phyloP scores from a whole-genome alignment of 2,797 vertebrate species.

The Rhynchonycteris naso region DNA sequence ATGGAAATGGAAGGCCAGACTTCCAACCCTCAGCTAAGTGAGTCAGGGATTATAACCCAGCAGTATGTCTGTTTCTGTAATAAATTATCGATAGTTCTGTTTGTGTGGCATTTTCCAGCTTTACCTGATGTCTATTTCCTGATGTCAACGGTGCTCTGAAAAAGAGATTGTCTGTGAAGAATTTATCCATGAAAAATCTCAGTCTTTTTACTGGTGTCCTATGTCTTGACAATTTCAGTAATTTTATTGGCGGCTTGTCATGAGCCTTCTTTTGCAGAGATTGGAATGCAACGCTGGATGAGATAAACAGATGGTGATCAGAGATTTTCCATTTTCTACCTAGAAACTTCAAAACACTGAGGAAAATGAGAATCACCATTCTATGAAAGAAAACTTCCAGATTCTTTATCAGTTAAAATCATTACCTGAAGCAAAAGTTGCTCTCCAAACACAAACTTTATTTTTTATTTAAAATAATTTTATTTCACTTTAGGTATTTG shows the following conservation, averaged over 20 bases:
- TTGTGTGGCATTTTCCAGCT: conserved; percentile 74
- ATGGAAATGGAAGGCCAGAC: conserved; percentile 69
- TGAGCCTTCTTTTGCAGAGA: conserved; percentile 60
- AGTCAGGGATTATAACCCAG: conserved; percentile 61
- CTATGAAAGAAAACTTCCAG: neutral
- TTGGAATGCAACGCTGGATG: neutral
- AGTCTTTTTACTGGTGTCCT: conserved; percentile 60
- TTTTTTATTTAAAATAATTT: conserved; percentile 3
- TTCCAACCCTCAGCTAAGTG: conserved; percentile 31
- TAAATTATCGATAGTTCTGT: conserved; percentile 73
- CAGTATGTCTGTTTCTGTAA: conserved; percentile 66
- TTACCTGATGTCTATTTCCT: conserved; percentile 53
- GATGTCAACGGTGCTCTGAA: conserved; percentile 17
- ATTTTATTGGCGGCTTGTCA: conserved; percentile 64
- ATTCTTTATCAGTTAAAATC: conserved; percentile 56
- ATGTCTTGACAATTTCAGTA: conserved; percentile 50
- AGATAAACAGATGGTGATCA: conserved; percentile 79
- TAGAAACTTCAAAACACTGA: conserved; percentile 61
- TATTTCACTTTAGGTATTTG: neutral
- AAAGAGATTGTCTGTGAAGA: neutral
- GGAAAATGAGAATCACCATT: conserved; percentile 31
- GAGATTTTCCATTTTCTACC: conserved; percentile 78
- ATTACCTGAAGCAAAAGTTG: conserved; percentile 15
- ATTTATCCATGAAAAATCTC: conserved; percentile 74
- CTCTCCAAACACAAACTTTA: neutral